Conservation (phyloP, 2,797 vertebrate genomes). For the Odontamblyopus lacepedii region DNA sequence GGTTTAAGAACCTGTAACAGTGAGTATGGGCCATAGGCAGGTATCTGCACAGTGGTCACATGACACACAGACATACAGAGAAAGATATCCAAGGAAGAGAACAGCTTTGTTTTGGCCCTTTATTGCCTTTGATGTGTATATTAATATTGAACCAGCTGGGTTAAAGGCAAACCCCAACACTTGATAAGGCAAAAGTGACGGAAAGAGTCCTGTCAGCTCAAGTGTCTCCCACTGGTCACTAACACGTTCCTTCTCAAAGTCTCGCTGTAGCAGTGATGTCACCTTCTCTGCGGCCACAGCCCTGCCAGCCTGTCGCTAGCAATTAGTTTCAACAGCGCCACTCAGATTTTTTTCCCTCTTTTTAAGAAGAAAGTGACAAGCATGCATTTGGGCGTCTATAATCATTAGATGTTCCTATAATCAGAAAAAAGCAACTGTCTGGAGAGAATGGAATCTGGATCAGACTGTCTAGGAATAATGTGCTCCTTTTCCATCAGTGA, state of each 20-base stretch:
- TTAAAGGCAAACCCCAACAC: conserved; percentile 31
- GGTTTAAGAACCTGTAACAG: not conserved
- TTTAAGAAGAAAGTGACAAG: conserved; percentile 13
- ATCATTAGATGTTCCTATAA: conserved; percentile 45
- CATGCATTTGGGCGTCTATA: conserved; percentile 30
- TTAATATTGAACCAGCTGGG: conserved; percentile 43
- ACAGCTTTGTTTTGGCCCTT: not conserved
- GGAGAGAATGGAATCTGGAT: conserved; percentile 57
- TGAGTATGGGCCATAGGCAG: not conserved
- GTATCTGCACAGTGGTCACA: not conserved
- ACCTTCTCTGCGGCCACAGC: conserved; percentile 46
- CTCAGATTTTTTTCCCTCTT: not conserved
- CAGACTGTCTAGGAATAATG: conserved; percentile 67
- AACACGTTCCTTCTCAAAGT: conserved; percentile 48
- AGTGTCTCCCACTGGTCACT: conserved; percentile 56
- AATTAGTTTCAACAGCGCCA: conserved; percentile 53
- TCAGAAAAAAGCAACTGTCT: conserved; percentile 56
- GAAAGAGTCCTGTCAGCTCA: conserved; percentile 58
- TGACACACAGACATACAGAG: not conserved
- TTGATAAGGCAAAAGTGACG: conserved; percentile 34
- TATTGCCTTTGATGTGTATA: not conserved
- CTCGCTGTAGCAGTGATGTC: conserved; percentile 55
- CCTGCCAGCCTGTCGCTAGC: conserved; percentile 43
- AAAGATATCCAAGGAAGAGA: not conserved
- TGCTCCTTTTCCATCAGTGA: conserved; percentile 68